Base-by-base conservation (phyloP, 2,113 vertebrate genomes). In the Delphinus delphis region DNA sequence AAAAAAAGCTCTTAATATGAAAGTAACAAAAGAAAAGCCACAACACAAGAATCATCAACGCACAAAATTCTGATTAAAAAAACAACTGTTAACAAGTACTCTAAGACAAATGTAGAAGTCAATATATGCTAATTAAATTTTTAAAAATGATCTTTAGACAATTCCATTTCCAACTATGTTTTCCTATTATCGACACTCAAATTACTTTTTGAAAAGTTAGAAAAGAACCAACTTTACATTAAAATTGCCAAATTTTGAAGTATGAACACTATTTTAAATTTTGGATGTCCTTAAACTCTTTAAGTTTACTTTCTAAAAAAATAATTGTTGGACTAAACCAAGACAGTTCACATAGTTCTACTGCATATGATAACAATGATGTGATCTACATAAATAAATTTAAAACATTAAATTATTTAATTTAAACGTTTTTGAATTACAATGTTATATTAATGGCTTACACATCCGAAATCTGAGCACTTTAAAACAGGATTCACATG, bases 361-460 rank as follows among this genome's bases (percentile, higher is more conserved):
- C 76, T 97, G 95, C 8, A 96, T 94, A 98, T 58, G 55, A 71
- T 77, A 95, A 95, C 88, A 97, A 97, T 53, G 93, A 92, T 97
- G 93, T 81, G 79, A 97, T 88, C 97, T 98, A 98, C 84, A 96
- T 98, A 97, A 98, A 98, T 98, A 98, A 98, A 98, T 95, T 94
- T 97, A 98, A 98, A 98, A 98, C 93, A 98, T 98, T 97, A 97
- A 98, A 90, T 96, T 98, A 98, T 97, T 98, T 98, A 98, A 91
- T 97, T 97, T 88, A 97, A 97, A 97, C 95, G 91, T 80, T 94
- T 94, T 97, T 96, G 93, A 95, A 95, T 96, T 92, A 94, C 23
- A 36, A 36, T 8, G 96, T 81, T 91, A 26, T 90, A 96, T 87
- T 96, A 85, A 96, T 97, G 70, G 47, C 68, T 97, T 98, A 97